Evolutionary conservation across 2,888 invertebrate genomes (phyloP).

Genomic region (Rhyacophila evoluta): DNA sequence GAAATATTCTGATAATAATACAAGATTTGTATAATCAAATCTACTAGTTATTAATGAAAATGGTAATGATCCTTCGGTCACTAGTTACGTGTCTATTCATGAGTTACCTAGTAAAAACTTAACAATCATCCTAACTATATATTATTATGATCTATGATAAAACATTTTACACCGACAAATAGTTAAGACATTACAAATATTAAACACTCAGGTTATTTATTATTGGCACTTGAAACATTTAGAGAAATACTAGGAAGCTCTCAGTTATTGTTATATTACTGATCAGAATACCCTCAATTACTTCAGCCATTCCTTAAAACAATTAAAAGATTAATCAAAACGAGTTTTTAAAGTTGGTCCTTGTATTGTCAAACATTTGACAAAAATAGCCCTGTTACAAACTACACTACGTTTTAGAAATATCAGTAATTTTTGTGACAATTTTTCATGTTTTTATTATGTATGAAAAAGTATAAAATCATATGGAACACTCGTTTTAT

Average conservation of each 20-base stretch:
- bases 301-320: conserved; percentile 42
- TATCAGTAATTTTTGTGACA: neutral
- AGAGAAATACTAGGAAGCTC: conserved; percentile 55
- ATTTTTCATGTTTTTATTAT: neutral
- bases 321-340: conserved; percentile 42
- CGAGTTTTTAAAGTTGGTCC: conserved; percentile 50
- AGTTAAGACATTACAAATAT: conserved; percentile 47
- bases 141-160: conserved; percentile 42
- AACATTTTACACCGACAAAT: conserved; percentile 43
- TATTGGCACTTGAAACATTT: conserved; percentile 55
- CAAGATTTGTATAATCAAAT: conserved; percentile 14
- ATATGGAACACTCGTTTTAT: conserved; percentile 22
- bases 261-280: conserved; percentile 55
- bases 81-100: conserved; percentile 26
- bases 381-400: conserved; percentile 46
- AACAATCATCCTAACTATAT: conserved; percentile 49
- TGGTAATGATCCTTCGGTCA: conserved; percentile 37
- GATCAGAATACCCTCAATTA: conserved; percentile 52
- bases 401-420: conserved; percentile 29
- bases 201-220: conserved; percentile 48
- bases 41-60: conserved; percentile 6
- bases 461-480: conserved; percentile 24
- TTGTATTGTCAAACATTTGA: conserved; percentile 47
- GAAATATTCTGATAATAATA: neutral
- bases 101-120: conserved; percentile 43